Percentiles rank a stretch among this genome's conserved stretches.
phyloP scores from a whole-genome alignment of 35 echinoderm and acorn worm species.

The Acanthaster planci region DNA sequence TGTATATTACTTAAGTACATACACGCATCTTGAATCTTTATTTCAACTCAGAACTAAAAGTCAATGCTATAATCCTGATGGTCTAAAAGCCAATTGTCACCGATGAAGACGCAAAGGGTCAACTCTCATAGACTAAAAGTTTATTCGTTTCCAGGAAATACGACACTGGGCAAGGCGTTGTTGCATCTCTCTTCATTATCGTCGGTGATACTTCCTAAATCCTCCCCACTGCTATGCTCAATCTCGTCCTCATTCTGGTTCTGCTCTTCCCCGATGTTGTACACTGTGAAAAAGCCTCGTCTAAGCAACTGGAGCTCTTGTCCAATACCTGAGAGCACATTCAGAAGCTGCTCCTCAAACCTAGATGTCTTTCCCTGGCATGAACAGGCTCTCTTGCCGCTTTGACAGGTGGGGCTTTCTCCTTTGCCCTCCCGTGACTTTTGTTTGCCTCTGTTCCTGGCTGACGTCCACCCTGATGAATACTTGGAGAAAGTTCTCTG shows the following conservation, averaged over 20 bases:
- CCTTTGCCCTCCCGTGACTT: background rate
- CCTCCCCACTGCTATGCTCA: background rate
- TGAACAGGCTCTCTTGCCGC: background rate
- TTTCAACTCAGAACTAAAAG: too few species aligned
- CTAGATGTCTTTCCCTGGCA: background rate
- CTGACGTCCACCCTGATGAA: background rate
- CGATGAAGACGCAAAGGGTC: too few species aligned
- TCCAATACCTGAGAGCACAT: constrained; percentile 1
- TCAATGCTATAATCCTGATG: too few species aligned
- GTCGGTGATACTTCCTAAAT: background rate
- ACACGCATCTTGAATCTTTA: too few species aligned
- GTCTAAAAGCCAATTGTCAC: too few species aligned
- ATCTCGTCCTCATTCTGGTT: background rate
- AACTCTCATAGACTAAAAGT: background rate
- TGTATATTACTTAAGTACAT: too few species aligned
- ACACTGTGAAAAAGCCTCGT: background rate
- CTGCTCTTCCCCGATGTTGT: background rate
- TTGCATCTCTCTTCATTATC: background rate
- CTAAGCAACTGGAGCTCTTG: constrained; percentile 6
- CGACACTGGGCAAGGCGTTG: background rate
- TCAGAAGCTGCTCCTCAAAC: background rate
- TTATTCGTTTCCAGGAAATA: background rate
- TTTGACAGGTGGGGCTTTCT: background rate
- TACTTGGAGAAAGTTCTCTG: background rate
- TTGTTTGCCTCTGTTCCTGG: background rate